Percentiles rank a stretch among this genome's conserved stretches.
Evolutionary conservation across 2,113 vertebrate species (phyloP).

Genomic region (Numenius arquata): DNA sequence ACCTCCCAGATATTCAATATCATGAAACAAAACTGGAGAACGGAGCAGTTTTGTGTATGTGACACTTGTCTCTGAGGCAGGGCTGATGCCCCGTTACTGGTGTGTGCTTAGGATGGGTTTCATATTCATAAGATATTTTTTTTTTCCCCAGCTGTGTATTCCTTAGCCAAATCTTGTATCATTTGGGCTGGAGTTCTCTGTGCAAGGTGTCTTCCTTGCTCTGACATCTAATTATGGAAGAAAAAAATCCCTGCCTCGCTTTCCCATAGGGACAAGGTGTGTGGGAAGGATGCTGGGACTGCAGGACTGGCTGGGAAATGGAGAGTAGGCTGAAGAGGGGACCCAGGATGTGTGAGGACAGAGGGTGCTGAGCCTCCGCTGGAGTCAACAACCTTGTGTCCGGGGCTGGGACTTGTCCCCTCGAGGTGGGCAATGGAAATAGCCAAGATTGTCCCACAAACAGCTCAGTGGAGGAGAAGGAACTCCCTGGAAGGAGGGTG

Average conservation of each 20-base stretch:
- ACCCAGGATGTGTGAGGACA: accelerated
- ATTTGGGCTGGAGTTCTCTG: not conserved
- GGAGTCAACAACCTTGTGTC: not conserved
- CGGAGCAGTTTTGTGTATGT: not conserved
- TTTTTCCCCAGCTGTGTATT: not conserved
- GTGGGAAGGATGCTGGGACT: too few relatives aligned
- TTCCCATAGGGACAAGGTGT: accelerated
- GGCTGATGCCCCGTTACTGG: accelerated
- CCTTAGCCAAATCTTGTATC: not conserved
- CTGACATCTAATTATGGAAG: not conserved
- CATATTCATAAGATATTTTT: too few relatives aligned
- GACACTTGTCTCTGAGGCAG: not conserved
- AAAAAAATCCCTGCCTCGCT: not conserved
- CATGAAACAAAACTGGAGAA: not conserved
- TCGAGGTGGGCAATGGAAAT: not conserved
- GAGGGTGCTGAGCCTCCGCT: not conserved
- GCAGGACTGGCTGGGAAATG: accelerated
- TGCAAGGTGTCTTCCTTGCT: not conserved
- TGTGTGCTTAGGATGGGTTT: accelerated
- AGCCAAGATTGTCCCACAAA: not conserved
- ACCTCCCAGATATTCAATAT: not conserved
- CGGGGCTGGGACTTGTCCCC: not conserved
- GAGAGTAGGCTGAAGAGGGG: not conserved
- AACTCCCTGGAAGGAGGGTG: not conserved
- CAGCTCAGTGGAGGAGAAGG: not conserved